phyloP scores from a whole-genome alignment of 2,888 invertebrate genomes.

The Pardosa pseudoannulata region DNA sequence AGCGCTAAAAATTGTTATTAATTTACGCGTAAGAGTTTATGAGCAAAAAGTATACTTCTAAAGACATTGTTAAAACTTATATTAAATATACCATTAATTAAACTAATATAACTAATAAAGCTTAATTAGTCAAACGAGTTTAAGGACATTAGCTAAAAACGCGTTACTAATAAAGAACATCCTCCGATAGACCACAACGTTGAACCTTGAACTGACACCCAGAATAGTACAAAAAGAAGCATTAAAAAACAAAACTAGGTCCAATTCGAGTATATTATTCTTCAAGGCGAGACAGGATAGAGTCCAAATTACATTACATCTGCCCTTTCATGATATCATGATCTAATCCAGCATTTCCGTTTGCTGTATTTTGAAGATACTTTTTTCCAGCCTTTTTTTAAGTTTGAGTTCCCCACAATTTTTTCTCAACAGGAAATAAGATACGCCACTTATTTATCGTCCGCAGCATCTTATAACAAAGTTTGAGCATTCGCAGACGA shows the following conservation, averaged over 20 bases:
- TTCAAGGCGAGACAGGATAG: constrained; percentile 7
- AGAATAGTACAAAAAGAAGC: background rate
- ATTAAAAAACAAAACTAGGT: background rate
- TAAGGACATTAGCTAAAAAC: background rate
- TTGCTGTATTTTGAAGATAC: background rate
- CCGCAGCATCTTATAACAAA: background rate
- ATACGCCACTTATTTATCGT: constrained; percentile 13
- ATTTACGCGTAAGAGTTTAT: too few species aligned
- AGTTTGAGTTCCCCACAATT: background rate
- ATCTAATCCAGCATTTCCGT: constrained; percentile 7
- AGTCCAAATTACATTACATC: background rate
- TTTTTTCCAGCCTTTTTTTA: background rate
- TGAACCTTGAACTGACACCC: background rate
- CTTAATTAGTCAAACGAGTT: background rate
- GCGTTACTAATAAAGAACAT: background rate
- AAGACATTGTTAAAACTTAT: too few species aligned
- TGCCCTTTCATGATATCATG: background rate
- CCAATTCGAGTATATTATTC: constrained; percentile 8
- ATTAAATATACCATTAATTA: too few species aligned
- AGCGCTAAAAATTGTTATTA: too few species aligned
- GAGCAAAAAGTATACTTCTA: too few species aligned
- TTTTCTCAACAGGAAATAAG: background rate
- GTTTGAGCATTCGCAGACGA: constrained; percentile 5
- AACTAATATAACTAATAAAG: too few species aligned
- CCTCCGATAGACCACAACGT: background rate